These are phyloP conservation scores for Puma concolor DNA, from an alignment of 2,113 vertebrate genomes.

Conservation along the genomic window DNA sequence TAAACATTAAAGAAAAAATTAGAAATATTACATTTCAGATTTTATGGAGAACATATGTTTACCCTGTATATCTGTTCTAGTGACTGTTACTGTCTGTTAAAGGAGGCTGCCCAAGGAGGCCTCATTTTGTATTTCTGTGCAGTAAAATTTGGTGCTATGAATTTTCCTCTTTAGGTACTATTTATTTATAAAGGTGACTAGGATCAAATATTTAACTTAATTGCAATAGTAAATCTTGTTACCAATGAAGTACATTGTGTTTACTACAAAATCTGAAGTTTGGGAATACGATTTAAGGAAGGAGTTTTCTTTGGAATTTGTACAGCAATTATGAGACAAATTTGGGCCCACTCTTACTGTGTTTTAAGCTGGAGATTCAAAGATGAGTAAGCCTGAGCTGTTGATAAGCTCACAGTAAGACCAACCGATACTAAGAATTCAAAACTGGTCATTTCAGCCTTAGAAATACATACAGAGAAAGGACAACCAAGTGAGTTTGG, in stretches of 20 bases:
- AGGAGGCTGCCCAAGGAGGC: not conserved
- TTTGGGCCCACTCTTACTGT: not conserved
- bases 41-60: not conserved
- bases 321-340: not conserved
- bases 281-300: not conserved
- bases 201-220: conserved; percentile 6
- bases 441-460: not conserved
- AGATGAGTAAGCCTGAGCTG: not conserved
- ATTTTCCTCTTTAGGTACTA: not conserved
- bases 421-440: not conserved
- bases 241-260: not conserved
- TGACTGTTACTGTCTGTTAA: not conserved
- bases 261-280: not conserved
- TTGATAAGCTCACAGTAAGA: not conserved
- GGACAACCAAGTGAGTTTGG: not conserved
- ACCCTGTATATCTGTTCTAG: not conserved
- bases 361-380: not conserved
- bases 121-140: not conserved
- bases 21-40: not conserved
- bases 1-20: too few relatives aligned
- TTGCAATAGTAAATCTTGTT: conserved; percentile 18
- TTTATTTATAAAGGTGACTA: conserved; percentile 1
- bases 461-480: not conserved
- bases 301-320: not conserved
- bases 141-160: not conserved